Evolutionary conservation across 2,113 vertebrate genomes (phyloP).

Genomic region (Cygnus buccinator): DNA sequence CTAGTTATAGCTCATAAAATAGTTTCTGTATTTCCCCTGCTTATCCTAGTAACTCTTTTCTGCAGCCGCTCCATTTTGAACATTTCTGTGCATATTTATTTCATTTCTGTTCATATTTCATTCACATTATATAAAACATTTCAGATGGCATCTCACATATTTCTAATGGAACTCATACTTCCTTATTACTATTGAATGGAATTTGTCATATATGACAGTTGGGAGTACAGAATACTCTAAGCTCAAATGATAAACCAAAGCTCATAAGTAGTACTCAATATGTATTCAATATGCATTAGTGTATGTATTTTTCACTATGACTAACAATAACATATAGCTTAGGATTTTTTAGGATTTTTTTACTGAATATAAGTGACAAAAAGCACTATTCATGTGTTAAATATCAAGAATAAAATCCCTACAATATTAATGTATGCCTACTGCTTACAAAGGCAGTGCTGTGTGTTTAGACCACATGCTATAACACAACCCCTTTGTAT

Average conservation of each 20-base stretch:
- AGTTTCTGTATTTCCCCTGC: not conserved
- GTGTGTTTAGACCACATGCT: fast-evolving
- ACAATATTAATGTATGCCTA: not conserved
- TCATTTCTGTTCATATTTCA: not conserved
- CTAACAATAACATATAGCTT: not conserved
- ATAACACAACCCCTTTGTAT: not conserved
- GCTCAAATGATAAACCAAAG: not conserved
- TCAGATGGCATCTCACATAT: not conserved
- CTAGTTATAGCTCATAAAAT: not conserved
- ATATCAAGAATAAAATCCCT: not conserved
- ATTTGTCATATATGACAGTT: not conserved
- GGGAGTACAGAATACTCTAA: not conserved
- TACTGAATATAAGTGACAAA: not conserved
- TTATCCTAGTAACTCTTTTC: not conserved
- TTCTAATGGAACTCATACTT: not conserved
- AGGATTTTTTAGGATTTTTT: not conserved
- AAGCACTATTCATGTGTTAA: not conserved
- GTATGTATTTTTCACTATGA: not conserved
- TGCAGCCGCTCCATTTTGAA: not conserved
- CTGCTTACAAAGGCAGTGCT: not conserved
- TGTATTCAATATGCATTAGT: not conserved
- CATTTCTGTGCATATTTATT: not conserved
- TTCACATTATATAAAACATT: not conserved
- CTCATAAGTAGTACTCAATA: not conserved
- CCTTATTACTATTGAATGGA: not conserved